Evolutionary conservation across 2,797 vertebrate species (phyloP).

Genomic region (Varecia variegata): DNA sequence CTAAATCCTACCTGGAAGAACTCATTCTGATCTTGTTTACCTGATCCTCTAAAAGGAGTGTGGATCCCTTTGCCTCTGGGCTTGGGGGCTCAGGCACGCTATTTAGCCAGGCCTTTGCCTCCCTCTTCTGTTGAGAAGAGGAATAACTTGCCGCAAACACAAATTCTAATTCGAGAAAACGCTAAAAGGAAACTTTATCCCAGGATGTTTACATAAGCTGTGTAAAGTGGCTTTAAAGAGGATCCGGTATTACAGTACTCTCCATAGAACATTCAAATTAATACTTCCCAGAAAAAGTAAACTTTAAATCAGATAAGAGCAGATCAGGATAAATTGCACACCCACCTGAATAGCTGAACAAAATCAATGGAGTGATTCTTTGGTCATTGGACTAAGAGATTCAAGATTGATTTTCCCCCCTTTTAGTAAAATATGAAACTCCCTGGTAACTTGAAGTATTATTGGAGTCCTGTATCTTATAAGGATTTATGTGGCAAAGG

Average conservation of each 20-base stretch:
- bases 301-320: constrained; percentile 59
- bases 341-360: constrained; percentile 15
- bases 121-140: constrained; percentile 82
- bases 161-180: neutral
- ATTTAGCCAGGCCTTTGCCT: constrained; percentile 82
- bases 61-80: neutral
- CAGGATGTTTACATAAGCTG: constrained; percentile 23
- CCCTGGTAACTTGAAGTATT: constrained; percentile 48
- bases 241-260: neutral
- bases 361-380: constrained; percentile 65
- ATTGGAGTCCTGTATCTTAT: constrained; percentile 51
- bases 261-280: constrained; percentile 32
- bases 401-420: constrained; percentile 62
- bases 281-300: constrained; percentile 66
- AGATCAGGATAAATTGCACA: constrained; percentile 62
- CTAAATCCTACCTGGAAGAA: neutral
- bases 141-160: constrained; percentile 54
- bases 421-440: constrained; percentile 70
- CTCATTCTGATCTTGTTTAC: neutral
- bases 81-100: rapidly evolving
- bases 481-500: constrained; percentile 66
- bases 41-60: neutral
- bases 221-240: constrained; percentile 34
- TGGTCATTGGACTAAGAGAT: constrained; percentile 69
- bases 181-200: neutral